These are phyloP conservation scores for Ctena decussata DNA, from an alignment of 2,888 invertebrate genomes.

Conservation along the genomic window DNA sequence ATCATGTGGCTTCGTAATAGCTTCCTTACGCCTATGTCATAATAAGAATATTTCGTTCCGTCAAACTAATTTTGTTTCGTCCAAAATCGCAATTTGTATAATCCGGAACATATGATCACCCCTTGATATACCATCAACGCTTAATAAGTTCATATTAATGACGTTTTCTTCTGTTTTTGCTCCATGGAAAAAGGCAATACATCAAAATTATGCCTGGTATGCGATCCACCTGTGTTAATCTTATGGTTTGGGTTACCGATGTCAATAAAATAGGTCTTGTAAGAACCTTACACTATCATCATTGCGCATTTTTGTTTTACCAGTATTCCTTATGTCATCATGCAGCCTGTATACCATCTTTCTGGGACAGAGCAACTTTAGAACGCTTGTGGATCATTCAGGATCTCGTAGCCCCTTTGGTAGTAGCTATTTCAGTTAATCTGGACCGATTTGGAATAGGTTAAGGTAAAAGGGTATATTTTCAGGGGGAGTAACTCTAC, in stretches of 20 bases:
- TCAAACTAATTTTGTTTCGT: slow-evolving; percentile 1
- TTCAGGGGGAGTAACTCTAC: too few species aligned
- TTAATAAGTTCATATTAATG: not conserved
- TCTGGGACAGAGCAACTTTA: too few species aligned
- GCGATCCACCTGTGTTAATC: not conserved
- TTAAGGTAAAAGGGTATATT: too few species aligned
- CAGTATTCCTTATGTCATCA: too few species aligned
- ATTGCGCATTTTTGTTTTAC: too few species aligned
- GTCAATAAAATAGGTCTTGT: too few species aligned
- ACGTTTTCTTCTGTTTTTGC: not conserved
- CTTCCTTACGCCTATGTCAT: not conserved
- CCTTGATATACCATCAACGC: not conserved
- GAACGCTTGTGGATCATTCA: too few species aligned
- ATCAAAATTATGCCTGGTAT: not conserved
- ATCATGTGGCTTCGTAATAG: not conserved
- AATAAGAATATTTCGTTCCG: not conserved
- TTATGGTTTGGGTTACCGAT: not conserved
- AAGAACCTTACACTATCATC: too few species aligned
- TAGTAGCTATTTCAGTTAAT: too few species aligned
- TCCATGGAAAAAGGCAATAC: not conserved
- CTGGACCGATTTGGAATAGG: too few species aligned
- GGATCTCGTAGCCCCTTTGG: too few species aligned
- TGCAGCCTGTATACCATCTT: too few species aligned
- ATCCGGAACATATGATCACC: slow-evolving; percentile 8
- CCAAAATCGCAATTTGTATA: slow-evolving; percentile 6